Conservation (phyloP, 2,888 invertebrate genomes). For the Heliconius ethilla region DNA sequence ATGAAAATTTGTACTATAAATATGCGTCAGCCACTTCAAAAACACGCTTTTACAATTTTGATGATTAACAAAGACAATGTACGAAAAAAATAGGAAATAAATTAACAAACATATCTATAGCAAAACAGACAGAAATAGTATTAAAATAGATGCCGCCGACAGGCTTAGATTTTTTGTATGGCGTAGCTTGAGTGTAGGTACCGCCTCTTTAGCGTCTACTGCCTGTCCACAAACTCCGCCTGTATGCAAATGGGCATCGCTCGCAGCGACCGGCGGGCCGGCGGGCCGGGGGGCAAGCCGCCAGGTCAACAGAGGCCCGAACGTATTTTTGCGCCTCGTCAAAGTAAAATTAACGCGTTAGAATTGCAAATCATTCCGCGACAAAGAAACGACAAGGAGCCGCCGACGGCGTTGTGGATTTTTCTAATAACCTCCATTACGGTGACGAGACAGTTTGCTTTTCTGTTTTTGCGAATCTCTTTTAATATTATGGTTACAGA, state of each 20-base stretch:
- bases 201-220: conserved; percentile 67
- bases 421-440: conserved; percentile 74
- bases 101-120: neutral
- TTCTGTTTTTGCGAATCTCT: conserved; percentile 28
- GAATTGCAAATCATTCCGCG: conserved; percentile 78
- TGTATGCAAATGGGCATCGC: conserved; percentile 75
- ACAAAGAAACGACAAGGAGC: conserved; percentile 76
- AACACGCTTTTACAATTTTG: neutral
- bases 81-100: neutral
- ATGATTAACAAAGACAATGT: neutral
- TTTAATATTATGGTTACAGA: conserved; percentile 20
- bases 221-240: conserved; percentile 68
- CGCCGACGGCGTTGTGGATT: conserved; percentile 67
- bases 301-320: conserved; percentile 50
- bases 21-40: neutral
- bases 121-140: neutral
- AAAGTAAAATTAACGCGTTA: conserved; percentile 80
- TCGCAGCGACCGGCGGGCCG: conserved; percentile 54
- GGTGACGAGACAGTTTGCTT: conserved; percentile 33
- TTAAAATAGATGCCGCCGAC: conserved; percentile 29
- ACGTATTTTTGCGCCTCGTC: conserved; percentile 78
- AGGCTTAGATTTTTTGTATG: conserved; percentile 42
- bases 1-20: conserved; percentile 18
- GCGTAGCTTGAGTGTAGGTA: conserved; percentile 41
- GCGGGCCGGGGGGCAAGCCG: conserved; percentile 46